Evolutionary conservation across 2,888 invertebrate genomes (phyloP), one percentile per base, ranked within the genome.

Genomic region (Rhamphomyia laevipes): DNA sequence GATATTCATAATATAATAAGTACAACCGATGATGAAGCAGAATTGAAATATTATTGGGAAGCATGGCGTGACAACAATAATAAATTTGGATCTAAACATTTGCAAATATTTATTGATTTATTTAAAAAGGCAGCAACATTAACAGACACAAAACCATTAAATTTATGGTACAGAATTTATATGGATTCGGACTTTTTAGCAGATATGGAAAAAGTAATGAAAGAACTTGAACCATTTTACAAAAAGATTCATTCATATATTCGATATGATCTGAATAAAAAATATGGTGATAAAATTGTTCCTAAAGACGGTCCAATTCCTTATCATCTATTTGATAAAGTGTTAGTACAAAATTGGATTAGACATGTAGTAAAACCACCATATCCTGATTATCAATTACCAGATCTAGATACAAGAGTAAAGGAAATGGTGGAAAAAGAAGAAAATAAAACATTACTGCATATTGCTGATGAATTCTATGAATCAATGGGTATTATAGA

Each of bases 231-330:
- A 56, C 89, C 90, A 0, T 65, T 91, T 6, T 90, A 90, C 63
- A 69, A 80, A 48, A 80, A 87, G 60, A 70, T 90, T 12, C 89
- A 90, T 63, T 85, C 84, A 1, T 89, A 86, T 58, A 81, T 86
- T 1, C 73, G 88, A 55, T 74, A 76, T 53, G 76, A 80, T 47
- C 67, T 89, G 15, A 69, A 77, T 12, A 72, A 78, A 59, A 74
- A 77, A 57, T 86, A 86, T 61, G 86, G 86, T 2, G 77, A 77
- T 17, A 68, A 74, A 11, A 64, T 79, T 1, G 75, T 80, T 0
- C 72, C 77, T 0, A 74, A 75, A 41, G 74, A 67, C 46, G 84
- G 82, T 48, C 80, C 82, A 0, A 83, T 85, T 46, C 84, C 84
- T 1, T 83, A 81, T 9, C 84, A 85, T 74, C 69, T 85, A 16